Conservation (phyloP, 2,113 vertebrate species). For the Oncorhynchus mykiss region DNA sequence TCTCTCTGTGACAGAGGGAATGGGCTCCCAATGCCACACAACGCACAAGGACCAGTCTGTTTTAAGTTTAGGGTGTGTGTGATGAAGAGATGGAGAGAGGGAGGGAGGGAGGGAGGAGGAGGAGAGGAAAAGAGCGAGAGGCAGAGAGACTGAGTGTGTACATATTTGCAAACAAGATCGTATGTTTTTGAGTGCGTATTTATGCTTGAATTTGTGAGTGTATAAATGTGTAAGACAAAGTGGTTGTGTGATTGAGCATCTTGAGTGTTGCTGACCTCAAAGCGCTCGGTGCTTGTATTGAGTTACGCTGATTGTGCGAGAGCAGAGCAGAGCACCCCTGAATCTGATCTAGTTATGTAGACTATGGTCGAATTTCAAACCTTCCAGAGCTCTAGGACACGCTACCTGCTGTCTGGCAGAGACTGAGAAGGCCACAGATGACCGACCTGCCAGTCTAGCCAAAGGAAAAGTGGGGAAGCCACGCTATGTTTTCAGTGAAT, state of each 20-base stretch:
- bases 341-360: neutral
- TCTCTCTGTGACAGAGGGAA: constrained; percentile 19
- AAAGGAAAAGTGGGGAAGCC: too few species aligned
- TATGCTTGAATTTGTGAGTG: too few species aligned
- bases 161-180: neutral
- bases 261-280: too few species aligned
- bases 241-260: too few species aligned
- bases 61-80: neutral
- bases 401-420: constrained; percentile 17
- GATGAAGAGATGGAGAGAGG: neutral
- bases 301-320: constrained; percentile 8
- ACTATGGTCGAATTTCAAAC: neutral
- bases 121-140: neutral
- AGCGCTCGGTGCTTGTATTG: neutral
- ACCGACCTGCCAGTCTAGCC: too few species aligned
- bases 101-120: neutral
- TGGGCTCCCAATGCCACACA: constrained; percentile 58
- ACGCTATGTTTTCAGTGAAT: too few species aligned
- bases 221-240: neutral
- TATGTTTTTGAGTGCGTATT: neutral
- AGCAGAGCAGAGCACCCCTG: too few species aligned
- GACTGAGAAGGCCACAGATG: neutral
- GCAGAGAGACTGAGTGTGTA: neutral
- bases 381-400: neutral
- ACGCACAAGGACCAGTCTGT: constrained; percentile 45